These are phyloP conservation scores for Ichneumoninae sp. DNA, from an alignment of 2,888 invertebrate genomes.

Conservation along the genomic window DNA sequence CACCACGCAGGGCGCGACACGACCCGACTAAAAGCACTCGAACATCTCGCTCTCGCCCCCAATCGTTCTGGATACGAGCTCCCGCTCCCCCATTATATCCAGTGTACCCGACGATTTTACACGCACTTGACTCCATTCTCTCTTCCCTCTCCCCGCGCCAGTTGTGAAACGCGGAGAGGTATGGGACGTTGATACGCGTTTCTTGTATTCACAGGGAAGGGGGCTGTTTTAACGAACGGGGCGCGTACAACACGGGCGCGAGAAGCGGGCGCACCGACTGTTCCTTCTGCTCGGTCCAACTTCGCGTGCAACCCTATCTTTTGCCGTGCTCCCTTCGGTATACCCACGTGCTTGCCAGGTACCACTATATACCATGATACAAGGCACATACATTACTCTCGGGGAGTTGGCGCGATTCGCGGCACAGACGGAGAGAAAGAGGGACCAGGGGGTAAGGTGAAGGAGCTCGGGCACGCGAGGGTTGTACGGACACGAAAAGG, in stretches of 20 bases:
- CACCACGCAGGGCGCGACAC: conserved; percentile 69
- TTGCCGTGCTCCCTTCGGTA: conserved; percentile 48
- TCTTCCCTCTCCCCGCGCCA: conserved; percentile 30
- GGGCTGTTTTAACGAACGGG: conserved; percentile 30
- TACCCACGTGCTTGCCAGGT: conserved; percentile 65
- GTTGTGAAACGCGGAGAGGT: conserved; percentile 30
- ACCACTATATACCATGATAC: conserved; percentile 39
- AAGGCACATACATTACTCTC: conserved; percentile 50
- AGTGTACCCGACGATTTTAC: conserved; percentile 85
- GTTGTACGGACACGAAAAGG: conserved; percentile 66
- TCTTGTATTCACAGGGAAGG: conserved; percentile 26
- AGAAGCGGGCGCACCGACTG: conserved; percentile 48
- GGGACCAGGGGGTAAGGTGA: conserved; percentile 54
- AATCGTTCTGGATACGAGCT: conserved; percentile 50
- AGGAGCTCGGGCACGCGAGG: conserved; percentile 66
- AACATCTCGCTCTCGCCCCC: conserved; percentile 67
- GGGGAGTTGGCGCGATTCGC: conserved; percentile 58
- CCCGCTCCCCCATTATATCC: conserved; percentile 79
- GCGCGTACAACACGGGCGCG: conserved; percentile 51
- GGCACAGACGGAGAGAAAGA: conserved; percentile 26
- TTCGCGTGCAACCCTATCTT: conserved; percentile 64
- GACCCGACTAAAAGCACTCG: conserved; percentile 59
- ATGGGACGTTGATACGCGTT: conserved; percentile 34
- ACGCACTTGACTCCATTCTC: conserved; percentile 86
- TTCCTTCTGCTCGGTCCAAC: conserved; percentile 59